phyloP scores from a whole-genome alignment of 2,797 vertebrate genomes.

The Denticeps clupeoides region DNA sequence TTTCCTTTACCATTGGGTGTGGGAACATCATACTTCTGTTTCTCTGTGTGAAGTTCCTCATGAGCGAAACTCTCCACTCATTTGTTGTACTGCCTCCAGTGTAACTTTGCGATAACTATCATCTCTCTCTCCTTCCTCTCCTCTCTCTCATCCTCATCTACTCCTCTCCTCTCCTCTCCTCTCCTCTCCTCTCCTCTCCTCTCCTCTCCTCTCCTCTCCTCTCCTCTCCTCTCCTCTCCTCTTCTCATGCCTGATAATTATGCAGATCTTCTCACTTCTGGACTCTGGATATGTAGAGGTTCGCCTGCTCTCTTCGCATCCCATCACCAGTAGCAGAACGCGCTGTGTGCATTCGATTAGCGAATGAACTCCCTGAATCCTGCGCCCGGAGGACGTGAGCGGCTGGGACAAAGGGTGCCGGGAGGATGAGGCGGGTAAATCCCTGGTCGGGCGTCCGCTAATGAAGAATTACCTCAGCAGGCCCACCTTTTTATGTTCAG shows the following conservation, averaged over 20 bases:
- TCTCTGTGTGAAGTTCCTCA: no score
- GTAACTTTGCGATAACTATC: no score
- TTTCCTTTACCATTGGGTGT: no score
- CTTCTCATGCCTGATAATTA: conserved; percentile 29
- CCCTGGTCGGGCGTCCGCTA: conserved; percentile 54
- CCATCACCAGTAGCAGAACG: conserved; percentile 14
- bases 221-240: conserved; percentile 18
- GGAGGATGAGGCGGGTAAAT: conserved; percentile 50
- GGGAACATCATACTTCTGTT: no score
- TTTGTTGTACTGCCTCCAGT: no score
- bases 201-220: conserved; percentile 37
- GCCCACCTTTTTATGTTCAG: conserved; percentile 44
- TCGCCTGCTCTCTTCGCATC: conserved; percentile 4
- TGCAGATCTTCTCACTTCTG: conserved; percentile 22
- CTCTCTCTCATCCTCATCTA: no score
- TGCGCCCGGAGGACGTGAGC: conserved; percentile 11
- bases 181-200: no score
- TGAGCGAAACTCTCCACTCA: no score
- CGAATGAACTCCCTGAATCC: conserved; percentile 25
- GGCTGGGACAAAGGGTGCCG: conserved; percentile 10
- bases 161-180: no score
- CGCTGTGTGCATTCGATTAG: conserved; percentile 5
- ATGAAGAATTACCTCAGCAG: conserved; percentile 53
- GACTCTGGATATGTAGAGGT: conserved; percentile 4
- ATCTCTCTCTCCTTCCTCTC: no score